Evolutionary conservation across 2,888 invertebrate species (phyloP), one percentile per base, ranked within the genome.

Genomic region (Kryphioiulus occultus): DNA sequence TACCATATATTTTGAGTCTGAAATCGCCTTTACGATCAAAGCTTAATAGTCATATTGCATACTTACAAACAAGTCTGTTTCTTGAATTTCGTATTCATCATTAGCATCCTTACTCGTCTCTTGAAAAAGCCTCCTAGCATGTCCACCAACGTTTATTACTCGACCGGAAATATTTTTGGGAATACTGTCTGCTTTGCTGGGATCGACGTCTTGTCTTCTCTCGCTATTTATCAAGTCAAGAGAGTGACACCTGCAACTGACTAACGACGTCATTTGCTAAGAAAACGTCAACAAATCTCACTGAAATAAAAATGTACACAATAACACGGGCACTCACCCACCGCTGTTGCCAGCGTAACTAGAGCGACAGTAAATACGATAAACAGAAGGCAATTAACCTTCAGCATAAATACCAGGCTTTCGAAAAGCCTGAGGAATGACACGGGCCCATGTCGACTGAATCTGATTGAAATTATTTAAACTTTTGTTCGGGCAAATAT

Each of bases 381-480:
- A 68, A 26, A 68, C 26, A 10, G 26, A 10, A 68, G 26, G 68
- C 26, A 68, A 26, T 68, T 68, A 26, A 10, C 68, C 68, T 68
- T 68, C 68, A 68, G 26, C 68, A 68, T 68, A 26, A 68, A 68
- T 10, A 1, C 15, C 68, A 68, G 68, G 68, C 68, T 68, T 68
- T 68, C 12, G 68, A 68, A 26, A 68, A 68, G 68, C 68, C 68
- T 68, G 68, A 68, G 26, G 68, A 68, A 10, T 68, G 4, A 22
- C 26, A 26, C 68, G 22, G 12, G 26, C 68, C 68, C 68, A 68
- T 68, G 68, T 1, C 68, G 9, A 26, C 68, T 68, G 26, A 26
- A 68, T 68, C 68, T 68, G 68, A 68, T 68, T 68, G 26, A 68
- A 68, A 59, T 59, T 59, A 59, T 59, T 68, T 68, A 68, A 68